Evolutionary conservation across 37 sponge, comb jelly and placozoan genomes (phyloP).

Genomic region (Mnemiopsis leidyi): DNA sequence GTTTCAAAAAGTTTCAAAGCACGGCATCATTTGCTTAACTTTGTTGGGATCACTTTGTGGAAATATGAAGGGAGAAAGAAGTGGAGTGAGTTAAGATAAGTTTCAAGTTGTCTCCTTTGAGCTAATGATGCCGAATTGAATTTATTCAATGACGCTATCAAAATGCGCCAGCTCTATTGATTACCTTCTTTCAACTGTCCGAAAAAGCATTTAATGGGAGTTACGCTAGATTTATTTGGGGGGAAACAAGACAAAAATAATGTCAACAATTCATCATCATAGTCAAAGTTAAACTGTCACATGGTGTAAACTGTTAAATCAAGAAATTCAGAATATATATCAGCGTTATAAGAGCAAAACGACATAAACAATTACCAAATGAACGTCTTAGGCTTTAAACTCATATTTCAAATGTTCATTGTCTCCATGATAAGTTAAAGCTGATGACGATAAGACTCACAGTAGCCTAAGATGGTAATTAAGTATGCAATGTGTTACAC

Average conservation of each 20-base stretch:
- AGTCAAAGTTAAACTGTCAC: background rate
- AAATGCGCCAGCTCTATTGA: background rate
- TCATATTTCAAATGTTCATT: too few species aligned
- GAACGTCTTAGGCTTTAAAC: background rate
- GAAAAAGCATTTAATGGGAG: background rate
- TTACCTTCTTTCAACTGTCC: background rate
- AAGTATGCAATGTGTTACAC: too few species aligned
- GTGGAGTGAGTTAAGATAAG: background rate
- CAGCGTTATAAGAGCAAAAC: background rate
- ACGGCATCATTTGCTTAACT: background rate
- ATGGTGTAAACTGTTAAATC: background rate
- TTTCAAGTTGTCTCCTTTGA: background rate
- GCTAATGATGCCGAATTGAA: background rate
- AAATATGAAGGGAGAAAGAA: background rate
- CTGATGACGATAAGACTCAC: too few species aligned
- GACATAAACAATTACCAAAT: background rate
- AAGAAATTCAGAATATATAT: background rate
- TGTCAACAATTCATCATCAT: background rate
- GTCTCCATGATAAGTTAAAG: too few species aligned
- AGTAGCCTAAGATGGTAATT: too few species aligned
- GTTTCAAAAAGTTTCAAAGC: background rate
- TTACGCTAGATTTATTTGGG: background rate
- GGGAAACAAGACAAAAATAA: background rate
- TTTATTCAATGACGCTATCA: background rate
- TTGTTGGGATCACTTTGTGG: background rate